Evolutionary conservation across 2,113 vertebrate genomes (phyloP).

Genomic region (Microtus richardsoni): DNA sequence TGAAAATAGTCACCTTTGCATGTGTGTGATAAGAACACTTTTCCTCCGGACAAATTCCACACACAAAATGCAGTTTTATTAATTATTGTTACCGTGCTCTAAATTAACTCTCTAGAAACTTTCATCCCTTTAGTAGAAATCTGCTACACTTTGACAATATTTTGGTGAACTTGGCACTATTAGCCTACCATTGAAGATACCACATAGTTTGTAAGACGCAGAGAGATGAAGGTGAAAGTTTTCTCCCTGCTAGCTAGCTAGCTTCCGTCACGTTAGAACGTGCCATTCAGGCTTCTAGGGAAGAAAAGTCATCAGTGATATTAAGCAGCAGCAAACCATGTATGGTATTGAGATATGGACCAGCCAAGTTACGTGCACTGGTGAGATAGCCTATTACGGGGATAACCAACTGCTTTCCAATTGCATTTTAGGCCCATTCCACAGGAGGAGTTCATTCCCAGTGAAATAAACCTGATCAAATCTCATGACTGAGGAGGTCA

Average conservation of each 20-base stretch:
- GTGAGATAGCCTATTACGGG: not conserved
- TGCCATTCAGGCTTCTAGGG: no score
- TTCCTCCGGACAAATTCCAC: not conserved
- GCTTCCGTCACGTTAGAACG: not conserved
- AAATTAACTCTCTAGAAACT: not conserved
- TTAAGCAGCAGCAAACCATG: not conserved
- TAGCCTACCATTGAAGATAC: not conserved
- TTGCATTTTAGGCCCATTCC: not conserved
- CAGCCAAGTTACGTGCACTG: not conserved
- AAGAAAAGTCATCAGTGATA: not conserved
- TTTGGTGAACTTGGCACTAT: not conserved
- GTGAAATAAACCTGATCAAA: not conserved
- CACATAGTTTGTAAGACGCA: not conserved
- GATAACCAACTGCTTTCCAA: not conserved
- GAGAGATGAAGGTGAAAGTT: no score
- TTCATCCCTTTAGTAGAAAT: not conserved
- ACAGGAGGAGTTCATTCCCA: not conserved
- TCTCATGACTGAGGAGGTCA: not conserved
- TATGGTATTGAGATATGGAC: not conserved
- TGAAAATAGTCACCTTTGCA: not conserved
- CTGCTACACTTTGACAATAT: not conserved
- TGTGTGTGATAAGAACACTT: not conserved
- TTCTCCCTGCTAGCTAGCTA: not conserved
- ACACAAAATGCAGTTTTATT: not conserved
- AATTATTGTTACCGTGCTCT: not conserved